These are phyloP conservation scores for Nowickia ferox DNA, from an alignment of 2,888 invertebrate species.

Conservation along the genomic window DNA sequence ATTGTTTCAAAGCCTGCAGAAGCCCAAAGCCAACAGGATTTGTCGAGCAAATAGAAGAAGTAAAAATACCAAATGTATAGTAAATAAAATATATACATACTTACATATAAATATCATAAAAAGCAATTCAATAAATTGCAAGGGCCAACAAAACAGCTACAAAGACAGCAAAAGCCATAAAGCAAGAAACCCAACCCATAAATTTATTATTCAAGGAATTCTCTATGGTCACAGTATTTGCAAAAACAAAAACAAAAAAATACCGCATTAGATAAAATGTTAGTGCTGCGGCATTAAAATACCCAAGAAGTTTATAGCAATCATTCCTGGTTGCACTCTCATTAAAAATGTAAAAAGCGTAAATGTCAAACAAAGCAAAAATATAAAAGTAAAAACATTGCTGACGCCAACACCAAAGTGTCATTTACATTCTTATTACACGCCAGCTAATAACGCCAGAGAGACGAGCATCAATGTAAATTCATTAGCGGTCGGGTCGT, in stretches of 20 bases:
- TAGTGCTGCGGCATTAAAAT: background rate
- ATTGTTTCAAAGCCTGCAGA: slow-evolving; percentile 15
- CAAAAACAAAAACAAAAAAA: background rate
- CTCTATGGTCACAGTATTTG: slow-evolving; percentile 5
- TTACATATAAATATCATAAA: slow-evolving; percentile 2
- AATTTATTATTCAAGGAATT: slow-evolving; percentile 41
- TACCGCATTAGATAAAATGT: slow-evolving; percentile 3
- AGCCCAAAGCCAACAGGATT: background rate
- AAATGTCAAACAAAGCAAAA: slow-evolving; percentile 40
- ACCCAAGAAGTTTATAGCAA: slow-evolving; percentile 29
- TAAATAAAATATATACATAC: slow-evolving; percentile 20
- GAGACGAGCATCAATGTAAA: slow-evolving; percentile 9
- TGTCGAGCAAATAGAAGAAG: background rate
- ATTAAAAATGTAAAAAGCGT: slow-evolving; percentile 71
- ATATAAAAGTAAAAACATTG: background rate
- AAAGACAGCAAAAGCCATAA: slow-evolving; percentile 21
- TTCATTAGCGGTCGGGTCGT: background rate
- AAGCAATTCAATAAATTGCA: slow-evolving; percentile 44
- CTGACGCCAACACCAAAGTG: slow-evolving; percentile 5
- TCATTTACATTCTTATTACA: slow-evolving; percentile 7
- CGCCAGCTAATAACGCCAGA: background rate
- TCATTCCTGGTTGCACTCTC: slow-evolving; percentile 61
- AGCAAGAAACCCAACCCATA: slow-evolving; percentile 28
- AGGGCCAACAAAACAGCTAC: slow-evolving; percentile 1
- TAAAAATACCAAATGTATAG: slow-evolving; percentile 1